Evolutionary conservation across 2,888 invertebrate genomes (phyloP).

Genomic region (Drosophila tanythrix): DNA sequence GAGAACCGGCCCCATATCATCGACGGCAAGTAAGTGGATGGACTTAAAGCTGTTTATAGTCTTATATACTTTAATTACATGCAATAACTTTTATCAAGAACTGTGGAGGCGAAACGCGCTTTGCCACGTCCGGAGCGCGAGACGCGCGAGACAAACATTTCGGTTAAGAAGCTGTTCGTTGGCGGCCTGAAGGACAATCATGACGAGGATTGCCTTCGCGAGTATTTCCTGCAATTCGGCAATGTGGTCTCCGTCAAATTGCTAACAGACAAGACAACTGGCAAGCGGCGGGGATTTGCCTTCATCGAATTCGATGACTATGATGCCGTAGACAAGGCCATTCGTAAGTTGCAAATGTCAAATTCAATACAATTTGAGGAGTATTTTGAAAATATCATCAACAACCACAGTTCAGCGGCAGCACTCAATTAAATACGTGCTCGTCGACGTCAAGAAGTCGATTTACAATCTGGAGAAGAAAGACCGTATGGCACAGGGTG

Average conservation of each 20-base stretch:
- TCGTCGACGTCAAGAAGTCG: slow-evolving; percentile 96
- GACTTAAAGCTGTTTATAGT: neutral
- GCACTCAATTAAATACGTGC: slow-evolving; percentile 93
- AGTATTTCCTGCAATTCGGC: slow-evolving; percentile 93
- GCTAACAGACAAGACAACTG: slow-evolving; percentile 95
- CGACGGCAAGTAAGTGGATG: slow-evolving; percentile 89
- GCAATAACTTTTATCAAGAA: slow-evolving; percentile 84
- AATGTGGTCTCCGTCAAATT: slow-evolving; percentile 93
- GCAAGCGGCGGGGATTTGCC: slow-evolving; percentile 97
- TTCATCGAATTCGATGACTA: slow-evolving; percentile 99
- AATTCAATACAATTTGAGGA: neutral
- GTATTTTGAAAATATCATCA: neutral
- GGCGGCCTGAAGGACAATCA: slow-evolving; percentile 97
- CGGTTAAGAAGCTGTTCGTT: slow-evolving; percentile 97
- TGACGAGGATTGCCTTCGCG: slow-evolving; percentile 93
- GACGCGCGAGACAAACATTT: slow-evolving; percentile 95
- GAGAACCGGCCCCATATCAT: slow-evolving; percentile 94
- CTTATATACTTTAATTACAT: neutral
- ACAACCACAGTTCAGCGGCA: slow-evolving; percentile 88
- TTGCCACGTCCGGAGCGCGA: slow-evolving; percentile 96
- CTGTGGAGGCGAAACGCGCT: slow-evolving; percentile 98
- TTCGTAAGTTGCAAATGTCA: slow-evolving; percentile 89
- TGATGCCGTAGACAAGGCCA: slow-evolving; percentile 98
- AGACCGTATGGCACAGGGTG: slow-evolving; percentile 55
- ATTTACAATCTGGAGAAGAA: slow-evolving; percentile 92